A percentile compares a stretch with the other conserved stretches of the same genome.
Evolutionary conservation across 2,797 vertebrate genomes (phyloP).

Genomic region (Zalophus californianus): DNA sequence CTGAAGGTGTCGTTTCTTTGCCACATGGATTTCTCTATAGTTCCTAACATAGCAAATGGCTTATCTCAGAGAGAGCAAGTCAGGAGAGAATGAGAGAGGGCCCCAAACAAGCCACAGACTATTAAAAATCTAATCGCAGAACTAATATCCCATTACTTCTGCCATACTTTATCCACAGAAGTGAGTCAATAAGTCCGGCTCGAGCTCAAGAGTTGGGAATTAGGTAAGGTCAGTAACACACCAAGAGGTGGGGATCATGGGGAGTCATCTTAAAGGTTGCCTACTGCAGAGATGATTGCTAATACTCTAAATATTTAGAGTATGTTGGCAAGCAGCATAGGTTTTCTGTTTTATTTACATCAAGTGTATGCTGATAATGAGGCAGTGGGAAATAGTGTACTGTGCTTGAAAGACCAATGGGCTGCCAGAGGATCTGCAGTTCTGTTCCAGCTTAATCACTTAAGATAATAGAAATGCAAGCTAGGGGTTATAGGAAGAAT

Average conservation of each 20-base stretch:
- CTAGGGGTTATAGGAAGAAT: not conserved
- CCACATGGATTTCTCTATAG: not conserved
- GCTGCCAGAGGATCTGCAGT: not conserved
- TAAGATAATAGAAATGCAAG: not conserved
- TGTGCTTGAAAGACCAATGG: not conserved
- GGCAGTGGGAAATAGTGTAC: not conserved
- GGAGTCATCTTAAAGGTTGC: not conserved
- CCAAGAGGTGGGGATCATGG: not conserved
- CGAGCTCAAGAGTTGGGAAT: not conserved
- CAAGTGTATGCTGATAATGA: not conserved
- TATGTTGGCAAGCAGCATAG: not conserved
- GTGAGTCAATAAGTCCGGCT: not conserved
- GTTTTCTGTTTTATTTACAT: not conserved
- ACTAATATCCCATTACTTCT: not conserved
- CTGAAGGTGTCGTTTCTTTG: not conserved
- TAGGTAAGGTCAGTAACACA: not conserved
- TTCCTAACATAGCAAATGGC: not conserved
- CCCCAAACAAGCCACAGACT: not conserved
- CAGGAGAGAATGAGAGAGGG: not conserved
- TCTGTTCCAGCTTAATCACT: not conserved
- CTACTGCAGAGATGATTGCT: not conserved
- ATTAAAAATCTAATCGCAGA: not conserved
- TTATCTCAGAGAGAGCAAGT: conserved; percentile 1
- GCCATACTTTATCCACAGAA: not conserved
- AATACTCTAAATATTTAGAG: not conserved